Evolutionary conservation across 1,140 invertebrate genomes (phyloP).

Genomic region (Coptotermes formosanus): DNA sequence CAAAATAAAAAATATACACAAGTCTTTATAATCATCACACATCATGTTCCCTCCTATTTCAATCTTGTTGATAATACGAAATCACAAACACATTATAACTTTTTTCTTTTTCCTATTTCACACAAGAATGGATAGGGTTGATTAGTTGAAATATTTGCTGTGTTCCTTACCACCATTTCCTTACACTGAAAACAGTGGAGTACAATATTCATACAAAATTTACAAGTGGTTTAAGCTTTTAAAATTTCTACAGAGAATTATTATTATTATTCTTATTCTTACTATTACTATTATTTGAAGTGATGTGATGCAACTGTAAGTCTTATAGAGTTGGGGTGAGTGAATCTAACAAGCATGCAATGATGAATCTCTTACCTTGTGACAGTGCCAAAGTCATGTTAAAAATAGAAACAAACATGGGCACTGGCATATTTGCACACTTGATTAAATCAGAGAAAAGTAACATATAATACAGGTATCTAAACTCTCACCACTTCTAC

Average conservation of each 20-base stretch:
- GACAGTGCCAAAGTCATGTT: neutral
- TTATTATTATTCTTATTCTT: no score
- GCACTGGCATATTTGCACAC: neutral
- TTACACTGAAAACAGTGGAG: slow-evolving; percentile 25
- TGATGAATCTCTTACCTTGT: neutral
- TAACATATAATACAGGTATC: slow-evolving; percentile 14
- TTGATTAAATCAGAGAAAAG: slow-evolving; percentile 1
- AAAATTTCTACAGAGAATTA: slow-evolving; percentile 3
- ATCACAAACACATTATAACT: slow-evolving; percentile 20
- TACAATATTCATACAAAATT: slow-evolving; percentile 27
- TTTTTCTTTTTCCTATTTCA: slow-evolving; percentile 14
- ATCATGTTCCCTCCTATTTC: slow-evolving; percentile 21
- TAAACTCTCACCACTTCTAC: neutral
- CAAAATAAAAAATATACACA: slow-evolving; percentile 13
- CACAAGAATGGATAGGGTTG: slow-evolving; percentile 33
- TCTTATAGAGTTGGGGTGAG: neutral
- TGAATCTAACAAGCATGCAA: slow-evolving; percentile 20
- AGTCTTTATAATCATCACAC: neutral
- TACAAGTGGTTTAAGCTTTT: slow-evolving; percentile 17
- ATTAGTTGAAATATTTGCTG: slow-evolving; percentile 14
- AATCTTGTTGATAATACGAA: slow-evolving; percentile 25
- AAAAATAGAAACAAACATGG: slow-evolving; percentile 22
- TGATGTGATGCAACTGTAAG: slow-evolving; percentile 12
- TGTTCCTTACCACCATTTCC: slow-evolving; percentile 27
- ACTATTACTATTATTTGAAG: neutral